These are phyloP conservation scores for Fistularia commersonii DNA, from an alignment of 2,797 vertebrate species.

Conservation along the genomic window DNA sequence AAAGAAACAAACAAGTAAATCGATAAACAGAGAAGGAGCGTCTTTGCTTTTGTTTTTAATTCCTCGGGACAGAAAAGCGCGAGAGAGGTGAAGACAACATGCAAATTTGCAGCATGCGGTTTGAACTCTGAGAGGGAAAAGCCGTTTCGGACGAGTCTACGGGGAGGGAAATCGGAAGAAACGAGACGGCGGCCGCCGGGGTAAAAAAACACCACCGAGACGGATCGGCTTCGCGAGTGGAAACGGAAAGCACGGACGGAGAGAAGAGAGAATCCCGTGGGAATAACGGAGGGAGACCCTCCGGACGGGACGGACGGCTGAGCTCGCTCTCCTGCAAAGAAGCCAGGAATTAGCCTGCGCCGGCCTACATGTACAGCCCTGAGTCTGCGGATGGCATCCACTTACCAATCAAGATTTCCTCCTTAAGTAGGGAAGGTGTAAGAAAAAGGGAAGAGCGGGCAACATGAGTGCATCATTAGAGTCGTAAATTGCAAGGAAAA, in stretches of 20 bases:
- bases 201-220: conserved; percentile 75
- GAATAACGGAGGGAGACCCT: conserved; percentile 80
- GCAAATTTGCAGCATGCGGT: conserved; percentile 93
- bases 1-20: too few relatives aligned
- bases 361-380: conserved; percentile 96
- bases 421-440: conserved; percentile 99
- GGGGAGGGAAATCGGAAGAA: too few relatives aligned
- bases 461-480: conserved; percentile 99
- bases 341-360: conserved; percentile 86
- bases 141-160: too few relatives aligned
- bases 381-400: conserved; percentile 97
- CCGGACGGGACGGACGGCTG: conserved; percentile 86
- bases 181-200: too few relatives aligned
- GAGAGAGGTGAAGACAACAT: conserved; percentile 84
- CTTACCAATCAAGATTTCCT: conserved; percentile 99
- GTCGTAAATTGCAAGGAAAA: conserved; percentile 96
- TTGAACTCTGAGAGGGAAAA: conserved; percentile 67
- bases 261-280: conserved; percentile 76
- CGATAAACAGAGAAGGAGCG: conserved; percentile 74
- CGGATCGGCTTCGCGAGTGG: conserved; percentile 77
- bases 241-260: conserved; percentile 80
- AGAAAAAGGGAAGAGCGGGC: conserved; percentile 99
- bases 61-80: conserved; percentile 80
- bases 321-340: conserved; percentile 86
- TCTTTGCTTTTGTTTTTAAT: conserved; percentile 24